These are phyloP conservation scores for Lethenteron camtschaticum DNA, from an alignment of 2,113 vertebrate genomes.

Conservation along the genomic window DNA sequence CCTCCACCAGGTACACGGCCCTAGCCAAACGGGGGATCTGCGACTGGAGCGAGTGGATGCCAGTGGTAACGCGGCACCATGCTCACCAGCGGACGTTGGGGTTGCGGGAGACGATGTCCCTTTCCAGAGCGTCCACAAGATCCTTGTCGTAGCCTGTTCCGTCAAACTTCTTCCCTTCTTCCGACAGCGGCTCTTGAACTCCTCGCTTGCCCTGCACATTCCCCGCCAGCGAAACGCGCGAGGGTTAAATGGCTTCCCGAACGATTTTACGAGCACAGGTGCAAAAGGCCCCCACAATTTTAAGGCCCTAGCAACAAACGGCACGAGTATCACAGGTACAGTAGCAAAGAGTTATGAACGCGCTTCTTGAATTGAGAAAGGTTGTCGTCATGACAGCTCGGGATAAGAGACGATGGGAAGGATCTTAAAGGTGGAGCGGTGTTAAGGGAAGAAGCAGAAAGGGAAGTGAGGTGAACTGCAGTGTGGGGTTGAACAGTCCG, in stretches of 20 bases:
- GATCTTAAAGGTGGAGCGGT: too few relatives aligned
- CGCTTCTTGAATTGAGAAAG: not conserved
- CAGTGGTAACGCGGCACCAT: not conserved
- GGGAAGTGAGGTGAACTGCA: too few relatives aligned
- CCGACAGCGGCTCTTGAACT: conserved; percentile 22
- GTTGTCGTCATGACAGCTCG: too few relatives aligned
- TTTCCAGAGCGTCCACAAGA: conserved; percentile 62
- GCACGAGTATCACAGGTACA: not conserved
- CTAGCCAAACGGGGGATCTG: too few relatives aligned
- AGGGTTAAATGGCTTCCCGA: not conserved
- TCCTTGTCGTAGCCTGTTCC: conserved; percentile 61
- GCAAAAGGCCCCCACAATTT: not conserved
- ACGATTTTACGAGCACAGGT: not conserved
- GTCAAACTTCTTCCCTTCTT: conserved; percentile 64
- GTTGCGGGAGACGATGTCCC: conserved; percentile 86
- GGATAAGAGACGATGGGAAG: too few relatives aligned
- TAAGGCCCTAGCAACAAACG: not conserved
- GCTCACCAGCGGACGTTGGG: conserved; percentile 79
- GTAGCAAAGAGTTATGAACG: not conserved
- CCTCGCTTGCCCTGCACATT: conserved; percentile 42
- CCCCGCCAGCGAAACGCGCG: conserved; percentile 20
- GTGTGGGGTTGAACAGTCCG: too few relatives aligned
- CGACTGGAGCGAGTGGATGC: too few relatives aligned
- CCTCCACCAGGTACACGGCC: too few relatives aligned
- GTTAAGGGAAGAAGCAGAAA: too few relatives aligned